A percentile compares a stretch with the other conserved stretches of the same genome.
phyloP scores from a whole-genome alignment of 2,113 vertebrate genomes.

The Herpailurus yagouaroundi region DNA sequence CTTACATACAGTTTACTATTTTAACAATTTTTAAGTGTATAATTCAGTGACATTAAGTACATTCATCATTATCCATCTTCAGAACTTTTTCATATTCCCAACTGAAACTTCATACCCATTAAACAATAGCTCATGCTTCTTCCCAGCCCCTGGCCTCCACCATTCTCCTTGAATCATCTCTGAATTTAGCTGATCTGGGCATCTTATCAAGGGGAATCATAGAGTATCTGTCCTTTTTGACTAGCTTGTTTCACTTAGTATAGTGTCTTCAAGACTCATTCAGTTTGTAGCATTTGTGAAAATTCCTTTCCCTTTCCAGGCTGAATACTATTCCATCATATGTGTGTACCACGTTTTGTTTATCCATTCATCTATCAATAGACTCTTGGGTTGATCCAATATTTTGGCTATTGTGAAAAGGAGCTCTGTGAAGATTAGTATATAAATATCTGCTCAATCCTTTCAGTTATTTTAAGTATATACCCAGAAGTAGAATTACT shows the following conservation, averaged over 20 bases:
- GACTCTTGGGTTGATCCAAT: neutral
- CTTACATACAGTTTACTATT: neutral
- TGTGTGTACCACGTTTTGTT: neutral
- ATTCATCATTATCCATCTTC: neutral
- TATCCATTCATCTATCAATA: neutral
- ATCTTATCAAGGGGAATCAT: neutral
- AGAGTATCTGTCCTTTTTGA: neutral
- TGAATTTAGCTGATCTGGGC: neutral
- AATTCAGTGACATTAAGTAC: neutral
- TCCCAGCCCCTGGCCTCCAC: accelerated
- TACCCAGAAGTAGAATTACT: neutral
- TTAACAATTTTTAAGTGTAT: neutral
- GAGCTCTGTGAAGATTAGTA: neutral
- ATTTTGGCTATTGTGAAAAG: neutral
- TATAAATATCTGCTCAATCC: neutral
- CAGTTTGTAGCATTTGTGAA: neutral
- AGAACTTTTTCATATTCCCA: neutral
- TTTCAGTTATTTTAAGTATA: neutral
- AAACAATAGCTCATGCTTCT: neutral
- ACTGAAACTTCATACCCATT: neutral
- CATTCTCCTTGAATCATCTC: neutral
- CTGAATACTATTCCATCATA: neutral
- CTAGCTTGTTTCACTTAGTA: neutral
- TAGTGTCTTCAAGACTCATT: neutral
- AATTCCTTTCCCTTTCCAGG: neutral